Conservation (phyloP, 92 coral and sea anemone genomes). For the Porites rus region DNA sequence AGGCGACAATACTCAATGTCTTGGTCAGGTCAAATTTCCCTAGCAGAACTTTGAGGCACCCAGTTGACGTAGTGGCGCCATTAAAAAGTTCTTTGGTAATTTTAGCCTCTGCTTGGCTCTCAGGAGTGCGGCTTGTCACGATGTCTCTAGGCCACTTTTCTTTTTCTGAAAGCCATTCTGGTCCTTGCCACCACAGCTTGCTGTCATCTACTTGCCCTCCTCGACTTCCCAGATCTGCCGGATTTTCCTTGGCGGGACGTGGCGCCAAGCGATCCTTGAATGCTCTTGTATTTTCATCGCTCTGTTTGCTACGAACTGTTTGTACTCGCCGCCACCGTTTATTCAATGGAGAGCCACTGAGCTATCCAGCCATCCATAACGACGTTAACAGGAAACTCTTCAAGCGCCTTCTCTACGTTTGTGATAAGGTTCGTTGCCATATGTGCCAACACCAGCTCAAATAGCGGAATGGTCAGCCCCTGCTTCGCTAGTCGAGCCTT, state of each 20-base stretch:
- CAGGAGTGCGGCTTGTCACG: conserved; percentile 19
- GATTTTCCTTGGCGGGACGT: conserved; percentile 32
- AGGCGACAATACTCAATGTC: conserved; percentile 10
- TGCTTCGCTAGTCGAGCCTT: conserved; percentile 48
- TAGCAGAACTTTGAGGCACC: not conserved
- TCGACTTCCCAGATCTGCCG: conserved; percentile 51
- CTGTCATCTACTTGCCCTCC: conserved; percentile 31
- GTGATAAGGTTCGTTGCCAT: conserved; percentile 13
- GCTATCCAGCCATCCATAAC: conserved; percentile 52
- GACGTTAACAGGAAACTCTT: conserved; percentile 24
- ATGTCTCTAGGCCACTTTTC: conserved; percentile 30
- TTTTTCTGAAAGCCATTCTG: conserved; percentile 29
- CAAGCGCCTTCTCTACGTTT: conserved; percentile 37
- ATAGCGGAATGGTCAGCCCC: conserved; percentile 36
- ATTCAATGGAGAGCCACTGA: conserved; percentile 48
- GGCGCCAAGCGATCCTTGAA: conserved; percentile 6
- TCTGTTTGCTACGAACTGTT: conserved; percentile 31
- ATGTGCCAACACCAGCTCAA: conserved; percentile 39
- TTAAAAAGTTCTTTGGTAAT: conserved; percentile 8
- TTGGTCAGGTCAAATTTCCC: conserved; percentile 19
- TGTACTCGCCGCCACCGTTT: conserved; percentile 24
- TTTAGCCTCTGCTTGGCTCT: conserved; percentile 28
- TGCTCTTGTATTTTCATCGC: conserved; percentile 32
- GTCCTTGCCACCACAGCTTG: conserved; percentile 47
- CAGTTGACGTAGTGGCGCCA: not conserved